A percentile compares a stretch with the other conserved stretches of the same genome.
Evolutionary conservation across 2,888 invertebrate genomes (phyloP).

Genomic region (Pediacus dermestoides): DNA sequence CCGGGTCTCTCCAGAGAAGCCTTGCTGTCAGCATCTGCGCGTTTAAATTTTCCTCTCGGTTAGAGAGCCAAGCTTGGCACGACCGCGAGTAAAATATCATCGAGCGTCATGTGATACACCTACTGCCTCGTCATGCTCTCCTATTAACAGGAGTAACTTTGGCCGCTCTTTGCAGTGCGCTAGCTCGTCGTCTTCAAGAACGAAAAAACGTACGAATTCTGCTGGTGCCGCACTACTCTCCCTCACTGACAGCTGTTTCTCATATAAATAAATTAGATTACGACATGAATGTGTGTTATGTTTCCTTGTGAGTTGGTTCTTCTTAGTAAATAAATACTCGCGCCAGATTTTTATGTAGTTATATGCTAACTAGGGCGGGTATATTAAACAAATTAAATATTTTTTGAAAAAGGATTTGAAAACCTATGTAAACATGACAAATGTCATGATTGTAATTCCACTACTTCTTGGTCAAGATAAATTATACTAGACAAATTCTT

Average conservation of each 20-base stretch:
- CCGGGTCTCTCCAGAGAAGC: not conserved
- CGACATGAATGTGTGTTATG: constrained; percentile 11
- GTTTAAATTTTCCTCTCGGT: not conserved
- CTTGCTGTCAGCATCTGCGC: constrained; percentile 1
- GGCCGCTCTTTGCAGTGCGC: constrained; percentile 29
- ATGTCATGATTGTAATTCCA: no score
- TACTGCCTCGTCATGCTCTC: constrained; percentile 30
- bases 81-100: not conserved
- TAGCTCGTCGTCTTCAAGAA: constrained; percentile 16
- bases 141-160: constrained; percentile 38
- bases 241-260: constrained; percentile 15
- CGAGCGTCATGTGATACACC: constrained; percentile 19
- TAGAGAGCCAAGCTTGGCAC: constrained; percentile 1
- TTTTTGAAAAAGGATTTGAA: no score
- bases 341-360: no score
- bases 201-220: constrained; percentile 9
- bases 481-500: no score
- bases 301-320: constrained; percentile 13
- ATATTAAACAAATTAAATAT: no score
- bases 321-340: no score
- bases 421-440: no score
- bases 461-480: no score
- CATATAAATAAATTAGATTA: constrained; percentile 13
- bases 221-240: no score
- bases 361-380: no score